Evolutionary conservation across 2,797 vertebrate genomes (phyloP), one percentile per base, ranked within the genome.

Genomic region (Arremon brunneinucha): DNA sequence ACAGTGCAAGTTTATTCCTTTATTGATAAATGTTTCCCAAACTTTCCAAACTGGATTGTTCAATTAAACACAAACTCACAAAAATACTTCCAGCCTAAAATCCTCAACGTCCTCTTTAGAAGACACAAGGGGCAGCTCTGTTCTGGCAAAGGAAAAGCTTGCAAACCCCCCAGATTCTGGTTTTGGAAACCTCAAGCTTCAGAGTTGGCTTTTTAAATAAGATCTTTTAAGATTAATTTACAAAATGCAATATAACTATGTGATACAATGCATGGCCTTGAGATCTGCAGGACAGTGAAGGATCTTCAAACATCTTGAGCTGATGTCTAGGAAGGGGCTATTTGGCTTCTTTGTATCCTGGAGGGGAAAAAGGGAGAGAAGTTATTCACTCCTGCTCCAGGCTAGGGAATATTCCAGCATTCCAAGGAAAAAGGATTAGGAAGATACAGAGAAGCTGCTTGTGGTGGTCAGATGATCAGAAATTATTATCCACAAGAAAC

Each of bases 311-410:
- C 89, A 96, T 69, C 92, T 97, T 50, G 50, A 97, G 94, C 95
- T 91, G 96, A 97, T 75, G 85, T 84, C 95, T 92, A 91, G 23
- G 80, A 96, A 90, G 62, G 96, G 91, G 63, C 74, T 97, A 97
- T 97, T 98, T 98, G 97, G 97, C 98, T 98, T 97, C 95, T 97
- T 96, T 93, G 85, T 82, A 85, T 97, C 97, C 98, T 98, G 30
- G 37, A 9, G 87, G 53, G 37, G 24, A 23, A 39, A 44, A 70
- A 49, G 2, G 21, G 28, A 14, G 4, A 56, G 1, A 46, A 26
- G 14, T 89, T 67, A 74, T 2, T 27, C 14, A 22, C 4, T 6
- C n/a, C 30, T 57, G 1, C 57, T 37, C 20, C 65, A 49, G 32
- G 24, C 6, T 18, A 3, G 7, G 2, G 18, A 82, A 15, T 20